A percentile compares a stretch with the other conserved stretches of the same genome.
phyloP scores from a whole-genome alignment of 2,113 vertebrate genomes.

The Alectura lathami region DNA sequence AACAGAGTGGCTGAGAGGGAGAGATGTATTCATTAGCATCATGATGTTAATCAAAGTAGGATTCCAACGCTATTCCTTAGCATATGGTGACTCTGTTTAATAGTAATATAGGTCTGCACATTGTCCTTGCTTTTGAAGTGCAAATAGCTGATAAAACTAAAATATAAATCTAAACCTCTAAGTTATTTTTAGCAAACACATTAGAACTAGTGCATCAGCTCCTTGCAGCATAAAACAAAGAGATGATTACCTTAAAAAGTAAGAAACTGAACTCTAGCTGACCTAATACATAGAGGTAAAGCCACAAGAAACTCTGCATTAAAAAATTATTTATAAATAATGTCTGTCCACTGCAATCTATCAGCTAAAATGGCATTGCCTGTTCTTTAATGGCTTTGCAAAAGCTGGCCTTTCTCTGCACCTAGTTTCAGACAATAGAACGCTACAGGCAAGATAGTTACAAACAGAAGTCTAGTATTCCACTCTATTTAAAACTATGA shows the following conservation, averaged over 20 bases:
- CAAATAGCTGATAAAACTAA: slow-evolving; percentile 40
- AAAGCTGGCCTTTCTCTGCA: neutral
- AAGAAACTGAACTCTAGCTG: neutral
- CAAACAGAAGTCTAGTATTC: neutral
- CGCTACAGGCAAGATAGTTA: neutral
- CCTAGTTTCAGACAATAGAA: neutral
- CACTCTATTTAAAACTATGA: neutral
- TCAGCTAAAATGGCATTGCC: neutral
- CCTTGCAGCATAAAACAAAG: neutral
- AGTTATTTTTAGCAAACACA: slow-evolving; percentile 26
- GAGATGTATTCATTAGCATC: neutral
- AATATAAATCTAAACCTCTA: neutral
- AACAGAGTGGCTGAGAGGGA: neutral
- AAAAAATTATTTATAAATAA: neutral
- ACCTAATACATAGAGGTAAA: neutral
- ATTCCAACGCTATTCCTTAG: neutral
- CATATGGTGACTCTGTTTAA: neutral
- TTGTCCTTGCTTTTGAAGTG: slow-evolving; percentile 54
- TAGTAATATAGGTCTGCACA: slow-evolving; percentile 14
- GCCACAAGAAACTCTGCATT: neutral
- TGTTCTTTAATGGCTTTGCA: neutral
- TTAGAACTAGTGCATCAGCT: neutral
- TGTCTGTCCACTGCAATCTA: neutral
- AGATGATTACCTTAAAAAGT: neutral
- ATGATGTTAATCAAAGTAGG: neutral